Conservation (phyloP, 1,140 invertebrate genomes). For the Octopus sinensis region DNA sequence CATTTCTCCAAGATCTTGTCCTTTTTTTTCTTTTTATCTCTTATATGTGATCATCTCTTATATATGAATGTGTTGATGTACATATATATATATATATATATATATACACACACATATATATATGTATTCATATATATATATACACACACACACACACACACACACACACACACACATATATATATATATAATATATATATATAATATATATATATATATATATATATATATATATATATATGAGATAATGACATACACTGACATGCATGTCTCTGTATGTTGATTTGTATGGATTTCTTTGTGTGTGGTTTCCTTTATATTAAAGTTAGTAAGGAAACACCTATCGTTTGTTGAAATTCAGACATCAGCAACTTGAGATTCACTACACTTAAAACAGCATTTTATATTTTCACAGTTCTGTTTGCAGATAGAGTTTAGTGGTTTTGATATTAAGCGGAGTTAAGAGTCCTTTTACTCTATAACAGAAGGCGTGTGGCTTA, state of each 20-base stretch:
- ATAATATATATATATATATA: slow-evolving; percentile 2
- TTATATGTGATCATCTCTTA: neutral
- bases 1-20: neutral
- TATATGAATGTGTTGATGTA: neutral
- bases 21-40: neutral
- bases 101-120: neutral
- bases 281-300: neutral
- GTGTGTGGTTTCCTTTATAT: neutral
- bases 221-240: neutral
- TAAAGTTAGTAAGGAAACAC: no score
- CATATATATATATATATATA: neutral
- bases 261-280: neutral
- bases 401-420: no score
- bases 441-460: no score
- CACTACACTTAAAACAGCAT: no score
- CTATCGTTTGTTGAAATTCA: no score
- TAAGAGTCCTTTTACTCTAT: no score
- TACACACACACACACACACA: neutral
- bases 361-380: no score
- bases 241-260: no score
- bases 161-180: slow-evolving; percentile 1
- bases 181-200: neutral
- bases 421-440: no score
- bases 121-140: neutral
- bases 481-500: no score